Evolutionary conservation across 1,140 invertebrate genomes (phyloP), one percentile per base, ranked within the genome.

Genomic region (Solenopsis invicta): DNA sequence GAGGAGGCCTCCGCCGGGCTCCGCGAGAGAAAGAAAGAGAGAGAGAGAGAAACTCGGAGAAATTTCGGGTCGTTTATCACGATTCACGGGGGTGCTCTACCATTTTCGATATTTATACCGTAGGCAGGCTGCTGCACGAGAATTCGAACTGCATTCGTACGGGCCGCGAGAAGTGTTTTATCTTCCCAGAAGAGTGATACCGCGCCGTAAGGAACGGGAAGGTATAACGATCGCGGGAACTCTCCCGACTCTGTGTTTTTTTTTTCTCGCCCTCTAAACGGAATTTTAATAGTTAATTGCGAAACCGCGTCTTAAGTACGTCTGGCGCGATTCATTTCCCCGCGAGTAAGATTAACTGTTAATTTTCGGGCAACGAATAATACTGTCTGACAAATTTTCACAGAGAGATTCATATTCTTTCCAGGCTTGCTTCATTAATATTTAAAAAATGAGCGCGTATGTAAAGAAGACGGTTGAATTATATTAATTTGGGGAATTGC

Each of bases 1-100:
- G 21, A 29, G 50, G 62, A 54, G 45, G 54, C 29, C 59, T 61
- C 37, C 37, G 56, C 71, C 41, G 50, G 67, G 34, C 66, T 21
- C 86, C 54, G 37, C 13, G 62, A 52, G 61, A 34, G 45, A 72
- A 45, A 29, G 24, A 13, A n/a, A 8, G 71, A 45, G 74, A 21
- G 21, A 48, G 10, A 34, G 56, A 52, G 12, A 10, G 52, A 34
- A 80, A 77, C 72, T 78, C 34, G 81, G n/a, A 69, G 59, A 82
- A 87, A 76, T 86, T 89, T 89, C 62, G 59, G 2, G 13, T n/a
- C 56, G 50, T 90, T 87, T 77, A 90, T 90, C 89, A 87, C 76
- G 24, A 50, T 45, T 78, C 72, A 37, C 64, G 10, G 21, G 37
- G 54, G 52, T 16, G 41, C 24, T 78, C 74, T 48, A 78, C 48